These are phyloP conservation scores for Esox masquinongy DNA, from an alignment of 2,797 vertebrate species.

Conservation along the genomic window DNA sequence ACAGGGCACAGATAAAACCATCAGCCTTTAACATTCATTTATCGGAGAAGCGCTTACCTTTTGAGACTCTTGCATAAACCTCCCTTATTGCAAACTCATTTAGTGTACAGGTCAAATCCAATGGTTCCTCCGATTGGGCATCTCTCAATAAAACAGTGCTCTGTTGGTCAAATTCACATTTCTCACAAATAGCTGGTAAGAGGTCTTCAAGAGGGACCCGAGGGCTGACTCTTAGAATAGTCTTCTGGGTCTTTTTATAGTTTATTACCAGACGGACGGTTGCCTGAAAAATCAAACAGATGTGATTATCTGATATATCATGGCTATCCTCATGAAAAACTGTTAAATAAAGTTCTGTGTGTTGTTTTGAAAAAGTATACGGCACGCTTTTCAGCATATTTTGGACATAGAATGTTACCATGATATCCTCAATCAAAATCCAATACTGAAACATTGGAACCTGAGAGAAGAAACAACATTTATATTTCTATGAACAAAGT, in stretches of 20 bases:
- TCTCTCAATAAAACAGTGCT: conserved; percentile 85
- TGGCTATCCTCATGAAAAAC: background rate
- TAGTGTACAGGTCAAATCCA: conserved; percentile 87
- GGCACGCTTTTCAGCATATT: too few species aligned
- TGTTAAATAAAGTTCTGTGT: background rate
- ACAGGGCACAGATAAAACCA: background rate
- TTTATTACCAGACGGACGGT: conserved; percentile 96
- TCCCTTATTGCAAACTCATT: conserved; percentile 91
- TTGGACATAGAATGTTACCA: too few species aligned
- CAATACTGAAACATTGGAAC: too few species aligned
- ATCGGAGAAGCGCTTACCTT: conserved; percentile 71
- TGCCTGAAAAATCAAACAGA: conserved; percentile 75
- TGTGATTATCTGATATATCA: background rate
- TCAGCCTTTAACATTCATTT: background rate
- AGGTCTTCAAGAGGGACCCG: conserved; percentile 82
- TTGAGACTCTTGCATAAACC: conserved; percentile 89
- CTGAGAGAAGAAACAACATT: too few species aligned
- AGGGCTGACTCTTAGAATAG: conserved; percentile 90
- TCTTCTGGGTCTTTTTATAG: conserved; percentile 95
- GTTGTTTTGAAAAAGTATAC: background rate
- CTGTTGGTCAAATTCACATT: conserved; percentile 91
- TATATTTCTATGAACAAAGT: too few species aligned
- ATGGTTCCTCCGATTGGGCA: conserved; percentile 80
- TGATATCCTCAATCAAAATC: too few species aligned
- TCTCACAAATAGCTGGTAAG: conserved; percentile 85